A percentile compares a stretch with the other conserved stretches of the same genome.
Evolutionary conservation across 2,888 invertebrate genomes (phyloP).

Genomic region (Acrobasis suavella): DNA sequence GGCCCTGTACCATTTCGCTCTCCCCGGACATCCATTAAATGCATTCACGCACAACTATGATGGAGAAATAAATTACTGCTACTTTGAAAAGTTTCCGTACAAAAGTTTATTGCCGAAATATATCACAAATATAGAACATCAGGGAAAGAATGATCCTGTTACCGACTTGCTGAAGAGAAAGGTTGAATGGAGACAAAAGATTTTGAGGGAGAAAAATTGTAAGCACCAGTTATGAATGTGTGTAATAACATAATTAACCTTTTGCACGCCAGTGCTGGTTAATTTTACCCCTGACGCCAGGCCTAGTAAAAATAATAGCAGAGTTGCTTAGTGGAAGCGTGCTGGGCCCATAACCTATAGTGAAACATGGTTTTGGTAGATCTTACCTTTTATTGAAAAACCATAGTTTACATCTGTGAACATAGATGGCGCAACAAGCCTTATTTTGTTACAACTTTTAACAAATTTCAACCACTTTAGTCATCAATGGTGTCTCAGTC

Average conservation of each 20-base stretch:
- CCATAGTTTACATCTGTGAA: too few relatives aligned
- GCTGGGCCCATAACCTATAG: not conserved
- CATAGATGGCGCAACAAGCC: too few relatives aligned
- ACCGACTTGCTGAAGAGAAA: slow-evolving; percentile 55
- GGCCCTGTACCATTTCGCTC: slow-evolving; percentile 43
- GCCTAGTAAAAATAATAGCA: too few relatives aligned
- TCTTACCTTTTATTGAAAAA: too few relatives aligned
- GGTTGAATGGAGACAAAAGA: slow-evolving; percentile 49
- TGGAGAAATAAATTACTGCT: slow-evolving; percentile 57
- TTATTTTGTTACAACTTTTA: too few relatives aligned
- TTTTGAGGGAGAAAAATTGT: slow-evolving; percentile 42
- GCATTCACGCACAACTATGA: slow-evolving; percentile 64
- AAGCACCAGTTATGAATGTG: slow-evolving; percentile 30
- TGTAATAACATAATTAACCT: too few relatives aligned
- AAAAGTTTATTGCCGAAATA: slow-evolving; percentile 62
- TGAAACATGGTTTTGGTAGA: too few relatives aligned
- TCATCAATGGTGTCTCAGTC: too few relatives aligned
- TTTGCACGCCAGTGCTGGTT: too few relatives aligned
- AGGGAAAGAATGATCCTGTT: slow-evolving; percentile 57
- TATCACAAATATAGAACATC: slow-evolving; percentile 48
- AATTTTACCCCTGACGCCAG: too few relatives aligned
- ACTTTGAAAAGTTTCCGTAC: slow-evolving; percentile 62
- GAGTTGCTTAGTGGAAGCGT: not conserved
- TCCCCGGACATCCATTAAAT: slow-evolving; percentile 58
- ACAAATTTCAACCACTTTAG: too few relatives aligned